Percentiles rank a stretch among this genome's conserved stretches.
phyloP scores from a whole-genome alignment of 2,797 vertebrate species.

The Myotis pilosus region DNA sequence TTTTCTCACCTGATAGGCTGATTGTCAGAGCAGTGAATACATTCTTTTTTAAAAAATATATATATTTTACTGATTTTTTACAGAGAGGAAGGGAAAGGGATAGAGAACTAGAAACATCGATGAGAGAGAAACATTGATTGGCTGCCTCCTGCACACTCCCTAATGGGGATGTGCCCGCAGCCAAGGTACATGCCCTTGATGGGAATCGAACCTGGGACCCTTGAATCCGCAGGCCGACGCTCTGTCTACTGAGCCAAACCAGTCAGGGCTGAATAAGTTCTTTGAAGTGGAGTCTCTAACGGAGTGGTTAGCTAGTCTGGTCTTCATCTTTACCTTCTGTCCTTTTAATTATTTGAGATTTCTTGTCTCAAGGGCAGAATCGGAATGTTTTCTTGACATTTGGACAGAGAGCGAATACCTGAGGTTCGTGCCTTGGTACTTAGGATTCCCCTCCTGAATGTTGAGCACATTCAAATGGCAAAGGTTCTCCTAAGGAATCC shows the following conservation, averaged over 20 bases:
- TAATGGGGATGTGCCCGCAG: too few species aligned
- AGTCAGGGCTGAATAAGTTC: background rate
- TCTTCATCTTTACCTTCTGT: background rate
- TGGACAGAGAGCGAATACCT: background rate
- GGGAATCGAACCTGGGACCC: too few species aligned
- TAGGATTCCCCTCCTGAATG: constrained; percentile 62
- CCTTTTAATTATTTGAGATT: background rate
- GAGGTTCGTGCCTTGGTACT: constrained; percentile 12
- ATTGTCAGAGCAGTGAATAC: background rate
- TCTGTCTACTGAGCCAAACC: too few species aligned
- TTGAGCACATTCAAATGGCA: constrained; percentile 53
- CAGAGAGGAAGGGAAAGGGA: too few species aligned
- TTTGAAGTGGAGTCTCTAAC: background rate
- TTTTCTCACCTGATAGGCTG: background rate
- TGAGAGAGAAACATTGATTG: too few species aligned
- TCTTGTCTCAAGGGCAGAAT: background rate
- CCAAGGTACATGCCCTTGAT: too few species aligned
- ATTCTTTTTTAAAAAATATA: background rate
- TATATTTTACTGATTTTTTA: too few species aligned
- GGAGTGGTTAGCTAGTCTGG: background rate
- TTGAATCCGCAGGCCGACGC: too few species aligned
- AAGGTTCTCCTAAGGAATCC: constrained; percentile 77
- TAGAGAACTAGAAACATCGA: too few species aligned
- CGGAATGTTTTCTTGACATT: background rate
- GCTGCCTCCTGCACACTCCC: too few species aligned